Conservation (phyloP, 2,113 vertebrate genomes). For the Camelus dromedarius region DNA sequence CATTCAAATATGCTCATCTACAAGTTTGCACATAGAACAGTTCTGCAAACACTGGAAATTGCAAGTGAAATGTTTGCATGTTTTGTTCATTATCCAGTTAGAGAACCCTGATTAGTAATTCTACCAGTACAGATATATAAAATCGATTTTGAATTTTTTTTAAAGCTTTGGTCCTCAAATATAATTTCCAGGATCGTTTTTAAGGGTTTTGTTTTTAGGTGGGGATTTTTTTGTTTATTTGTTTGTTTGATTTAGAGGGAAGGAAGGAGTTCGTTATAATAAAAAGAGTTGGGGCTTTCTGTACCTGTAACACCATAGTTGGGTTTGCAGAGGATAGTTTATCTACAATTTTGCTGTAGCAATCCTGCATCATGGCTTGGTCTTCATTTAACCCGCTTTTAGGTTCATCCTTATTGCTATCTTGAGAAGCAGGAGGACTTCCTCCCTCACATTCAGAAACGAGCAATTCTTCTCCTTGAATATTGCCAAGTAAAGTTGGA, state of each 20-base stretch:
- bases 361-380: constrained; percentile 99
- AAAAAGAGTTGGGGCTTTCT: not conserved
- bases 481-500: constrained; percentile 95
- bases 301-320: constrained; percentile 99
- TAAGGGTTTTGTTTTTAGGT: not conserved
- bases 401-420: constrained; percentile 91
- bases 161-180: not conserved
- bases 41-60: not conserved
- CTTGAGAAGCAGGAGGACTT: constrained; percentile 91
- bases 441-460: constrained; percentile 91
- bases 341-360: constrained; percentile 99
- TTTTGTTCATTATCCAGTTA: not conserved
- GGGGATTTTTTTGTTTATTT: not conserved
- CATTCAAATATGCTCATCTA: not conserved
- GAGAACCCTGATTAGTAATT: not conserved
- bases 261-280: not conserved
- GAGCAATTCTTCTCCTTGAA: constrained; percentile 94
- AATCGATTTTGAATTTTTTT: not conserved
- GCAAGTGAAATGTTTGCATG: not conserved
- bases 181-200: not conserved
- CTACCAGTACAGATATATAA: not conserved
- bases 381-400: constrained; percentile 95
- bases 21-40: not conserved
- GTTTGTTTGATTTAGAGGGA: too few relatives aligned
- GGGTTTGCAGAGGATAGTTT: constrained; percentile 96